phyloP scores from a whole-genome alignment of 2,888 invertebrate genomes.

The Lottia gigantea region DNA sequence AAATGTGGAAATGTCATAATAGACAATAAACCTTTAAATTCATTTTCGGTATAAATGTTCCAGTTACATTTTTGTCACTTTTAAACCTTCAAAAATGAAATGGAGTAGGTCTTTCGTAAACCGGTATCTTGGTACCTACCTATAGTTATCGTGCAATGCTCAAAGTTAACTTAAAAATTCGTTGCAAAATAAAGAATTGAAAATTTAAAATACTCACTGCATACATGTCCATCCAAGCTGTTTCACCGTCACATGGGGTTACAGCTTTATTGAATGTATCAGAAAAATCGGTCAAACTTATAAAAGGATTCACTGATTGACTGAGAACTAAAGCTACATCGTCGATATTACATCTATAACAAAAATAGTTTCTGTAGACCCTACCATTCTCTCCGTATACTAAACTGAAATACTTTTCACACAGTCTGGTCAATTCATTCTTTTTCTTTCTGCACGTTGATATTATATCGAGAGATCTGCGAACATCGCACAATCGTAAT shows the following conservation, averaged over 20 bases:
- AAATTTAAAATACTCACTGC: not conserved
- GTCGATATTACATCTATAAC: not conserved
- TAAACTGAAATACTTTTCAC: not conserved
- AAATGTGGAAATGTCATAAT: too few relatives aligned
- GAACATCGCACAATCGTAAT: not conserved
- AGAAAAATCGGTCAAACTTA: not conserved
- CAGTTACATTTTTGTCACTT: too few relatives aligned
- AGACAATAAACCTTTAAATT: too few relatives aligned
- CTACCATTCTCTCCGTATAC: not conserved
- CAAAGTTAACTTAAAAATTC: too few relatives aligned
- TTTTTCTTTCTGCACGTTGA: not conserved
- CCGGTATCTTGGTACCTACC: too few relatives aligned
- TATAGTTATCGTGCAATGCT: too few relatives aligned
- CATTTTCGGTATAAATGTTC: too few relatives aligned
- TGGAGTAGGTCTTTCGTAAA: too few relatives aligned
- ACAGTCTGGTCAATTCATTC: not conserved
- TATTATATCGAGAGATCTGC: not conserved
- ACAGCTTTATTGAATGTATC: not conserved
- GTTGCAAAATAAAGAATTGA: not conserved
- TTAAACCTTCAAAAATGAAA: too few relatives aligned
- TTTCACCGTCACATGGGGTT: not conserved
- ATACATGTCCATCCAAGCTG: not conserved
- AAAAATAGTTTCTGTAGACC: not conserved
- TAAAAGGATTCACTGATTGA: fast-evolving
- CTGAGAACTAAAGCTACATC: not conserved